These are phyloP conservation scores for Pogonomyrmex californicus DNA, from an alignment of 1,140 invertebrate species.

Conservation along the genomic window DNA sequence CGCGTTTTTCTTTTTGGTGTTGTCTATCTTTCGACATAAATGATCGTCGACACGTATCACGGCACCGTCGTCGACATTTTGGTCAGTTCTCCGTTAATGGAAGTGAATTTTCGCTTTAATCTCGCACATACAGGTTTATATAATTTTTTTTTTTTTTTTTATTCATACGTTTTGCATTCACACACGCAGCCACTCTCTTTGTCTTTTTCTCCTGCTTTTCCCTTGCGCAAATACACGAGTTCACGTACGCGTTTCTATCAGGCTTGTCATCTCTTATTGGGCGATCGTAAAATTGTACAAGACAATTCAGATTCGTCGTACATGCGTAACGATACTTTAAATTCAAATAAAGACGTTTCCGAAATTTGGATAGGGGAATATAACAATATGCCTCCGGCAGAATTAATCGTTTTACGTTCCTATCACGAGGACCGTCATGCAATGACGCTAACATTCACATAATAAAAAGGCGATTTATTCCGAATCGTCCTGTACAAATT, in stretches of 20 bases:
- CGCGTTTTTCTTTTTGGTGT: constrained; percentile 4
- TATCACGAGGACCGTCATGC: not conserved
- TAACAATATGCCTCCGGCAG: not conserved
- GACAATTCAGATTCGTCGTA: constrained; percentile 42
- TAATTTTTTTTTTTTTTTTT: constrained; percentile 3
- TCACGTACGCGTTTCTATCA: constrained; percentile 59
- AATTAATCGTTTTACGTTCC: constrained; percentile 1
- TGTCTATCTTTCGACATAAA: constrained; percentile 45
- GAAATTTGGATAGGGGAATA: not conserved
- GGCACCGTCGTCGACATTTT: constrained; percentile 66
- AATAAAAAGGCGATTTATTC: not conserved
- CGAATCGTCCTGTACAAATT: constrained; percentile 59
- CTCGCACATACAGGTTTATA: constrained; percentile 27
- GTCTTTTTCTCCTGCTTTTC: not conserved
- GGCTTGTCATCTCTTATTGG: constrained; percentile 74
- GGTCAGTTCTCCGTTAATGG: constrained; percentile 68
- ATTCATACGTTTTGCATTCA: constrained; percentile 22
- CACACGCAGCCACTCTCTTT: constrained; percentile 3
- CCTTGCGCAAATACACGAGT: not conserved
- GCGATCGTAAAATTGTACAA: constrained; percentile 69
- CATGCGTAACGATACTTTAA: not conserved
- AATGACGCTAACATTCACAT: not conserved
- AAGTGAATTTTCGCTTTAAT: constrained; percentile 61
- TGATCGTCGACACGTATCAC: constrained; percentile 47
- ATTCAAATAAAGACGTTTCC: not conserved